Conservation (phyloP, 2,113 vertebrate genomes). For the Nansenia antarctica region DNA sequence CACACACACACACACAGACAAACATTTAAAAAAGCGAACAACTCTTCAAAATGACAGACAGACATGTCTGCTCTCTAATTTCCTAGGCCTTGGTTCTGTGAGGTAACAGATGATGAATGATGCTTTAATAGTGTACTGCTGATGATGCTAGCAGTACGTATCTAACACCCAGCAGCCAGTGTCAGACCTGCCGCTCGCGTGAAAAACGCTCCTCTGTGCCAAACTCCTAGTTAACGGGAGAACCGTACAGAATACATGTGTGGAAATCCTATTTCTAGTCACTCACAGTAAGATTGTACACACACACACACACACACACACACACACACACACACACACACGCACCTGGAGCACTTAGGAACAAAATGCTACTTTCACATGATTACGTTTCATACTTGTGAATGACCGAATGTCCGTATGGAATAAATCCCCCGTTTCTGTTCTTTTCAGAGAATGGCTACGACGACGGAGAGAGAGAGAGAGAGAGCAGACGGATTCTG, state of each 20-base stretch:
- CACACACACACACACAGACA: background rate
- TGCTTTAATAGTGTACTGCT: conserved; percentile 23
- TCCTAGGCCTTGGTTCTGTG: conserved; percentile 32
- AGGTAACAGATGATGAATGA: conserved; percentile 37
- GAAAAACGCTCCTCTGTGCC: too few relatives aligned
- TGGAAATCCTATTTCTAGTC: conserved; percentile 23
- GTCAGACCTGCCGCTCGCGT: too few relatives aligned
- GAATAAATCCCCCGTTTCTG: too few relatives aligned
- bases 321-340: background rate
- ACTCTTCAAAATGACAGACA: background rate
- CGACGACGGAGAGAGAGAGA: too few relatives aligned
- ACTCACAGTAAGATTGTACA: background rate
- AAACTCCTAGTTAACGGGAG: conserved; percentile 24
- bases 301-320: background rate
- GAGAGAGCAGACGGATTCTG: too few relatives aligned
- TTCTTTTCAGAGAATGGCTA: too few relatives aligned
- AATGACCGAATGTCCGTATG: conserved; percentile 23
- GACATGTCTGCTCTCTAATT: conserved; percentile 43
- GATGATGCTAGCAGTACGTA: conserved; percentile 14
- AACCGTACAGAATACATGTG: conserved; percentile 34
- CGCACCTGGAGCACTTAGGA: too few relatives aligned
- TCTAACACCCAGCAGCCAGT: background rate
- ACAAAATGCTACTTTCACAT: too few relatives aligned
- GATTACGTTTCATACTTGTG: background rate
- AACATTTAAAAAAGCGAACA: background rate